These are phyloP conservation scores for Orchestes rusci DNA, from an alignment of 2,888 invertebrate species.

Conservation along the genomic window DNA sequence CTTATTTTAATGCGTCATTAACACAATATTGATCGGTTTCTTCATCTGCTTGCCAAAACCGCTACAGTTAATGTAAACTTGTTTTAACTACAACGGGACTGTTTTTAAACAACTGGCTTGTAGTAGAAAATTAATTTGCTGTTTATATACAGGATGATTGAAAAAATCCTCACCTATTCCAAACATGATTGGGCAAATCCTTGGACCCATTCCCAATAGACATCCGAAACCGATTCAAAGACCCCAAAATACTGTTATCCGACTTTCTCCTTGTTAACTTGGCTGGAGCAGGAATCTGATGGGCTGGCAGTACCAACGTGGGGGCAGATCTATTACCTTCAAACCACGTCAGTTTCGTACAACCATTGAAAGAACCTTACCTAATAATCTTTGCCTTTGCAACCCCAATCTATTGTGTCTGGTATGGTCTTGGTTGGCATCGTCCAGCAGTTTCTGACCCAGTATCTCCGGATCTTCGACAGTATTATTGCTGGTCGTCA, in stretches of 20 bases:
- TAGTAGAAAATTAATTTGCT: not conserved
- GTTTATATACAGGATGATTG: no score
- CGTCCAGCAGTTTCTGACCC: conserved; percentile 18
- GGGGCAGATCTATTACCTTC: conserved; percentile 29
- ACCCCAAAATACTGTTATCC: conserved; percentile 47
- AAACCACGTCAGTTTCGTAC: not conserved
- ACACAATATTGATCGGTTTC: no score
- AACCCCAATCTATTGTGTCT: conserved; percentile 5
- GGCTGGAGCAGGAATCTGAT: conserved; percentile 27
- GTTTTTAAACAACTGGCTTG: no score
- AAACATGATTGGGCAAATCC: conserved; percentile 33
- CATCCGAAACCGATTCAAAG: conserved; percentile 49
- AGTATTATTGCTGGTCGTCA: conserved; percentile 8
- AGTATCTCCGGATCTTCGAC: conserved; percentile 17
- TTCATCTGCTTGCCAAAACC: no score
- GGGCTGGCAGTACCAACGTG: conserved; percentile 28
- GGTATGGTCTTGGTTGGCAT: conserved; percentile 9
- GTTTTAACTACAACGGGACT: no score
- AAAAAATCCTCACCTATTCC: conserved; percentile 32
- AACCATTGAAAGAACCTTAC: conserved; percentile 7
- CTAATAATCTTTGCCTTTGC: conserved; percentile 19
- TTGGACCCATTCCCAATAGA: conserved; percentile 45
- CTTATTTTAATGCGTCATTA: no score
- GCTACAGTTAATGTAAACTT: no score
- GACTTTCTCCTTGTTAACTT: conserved; percentile 34